Percentiles rank a stretch among this genome's conserved stretches.
Evolutionary conservation across 2,888 invertebrate species (phyloP).

Genomic region (Lordiphosa fenestrarum): DNA sequence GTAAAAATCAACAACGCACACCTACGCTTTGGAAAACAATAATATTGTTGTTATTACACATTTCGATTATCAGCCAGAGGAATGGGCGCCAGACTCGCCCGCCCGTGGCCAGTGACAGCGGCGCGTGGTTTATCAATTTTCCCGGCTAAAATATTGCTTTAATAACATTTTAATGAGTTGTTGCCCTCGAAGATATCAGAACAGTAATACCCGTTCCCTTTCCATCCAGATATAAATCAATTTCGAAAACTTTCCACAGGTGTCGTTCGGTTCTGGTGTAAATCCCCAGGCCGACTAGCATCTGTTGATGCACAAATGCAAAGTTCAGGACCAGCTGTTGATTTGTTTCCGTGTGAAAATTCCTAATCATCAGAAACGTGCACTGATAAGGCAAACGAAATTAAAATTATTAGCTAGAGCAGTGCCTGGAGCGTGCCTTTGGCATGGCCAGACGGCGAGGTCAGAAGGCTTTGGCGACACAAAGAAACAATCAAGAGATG

Average conservation of each 20-base stretch:
- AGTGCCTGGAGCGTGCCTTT: constrained; percentile 56
- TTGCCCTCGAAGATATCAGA: constrained; percentile 26
- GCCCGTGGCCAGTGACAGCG: constrained; percentile 8
- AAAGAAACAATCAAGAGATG: constrained; percentile 7
- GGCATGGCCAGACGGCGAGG: constrained; percentile 34
- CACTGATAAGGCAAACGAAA: constrained; percentile 44
- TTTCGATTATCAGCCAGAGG: constrained; percentile 51
- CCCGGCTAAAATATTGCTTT: constrained; percentile 39
- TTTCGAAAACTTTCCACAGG: constrained; percentile 63
- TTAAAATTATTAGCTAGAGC: constrained; percentile 37
- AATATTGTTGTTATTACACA: constrained; percentile 51
- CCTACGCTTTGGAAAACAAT: constrained; percentile 55
- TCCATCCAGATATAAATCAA: constrained; percentile 44
- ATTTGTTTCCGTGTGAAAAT: constrained; percentile 64
- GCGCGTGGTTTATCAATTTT: constrained; percentile 58
- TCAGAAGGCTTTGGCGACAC: constrained; percentile 9
- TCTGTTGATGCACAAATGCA: constrained; percentile 49
- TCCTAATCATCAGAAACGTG: constrained; percentile 40
- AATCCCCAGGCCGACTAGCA: constrained; percentile 24
- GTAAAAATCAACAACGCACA: constrained; percentile 51
- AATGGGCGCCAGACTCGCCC: constrained; percentile 24
- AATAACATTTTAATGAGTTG: constrained; percentile 51
- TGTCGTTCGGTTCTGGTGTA: constrained; percentile 16
- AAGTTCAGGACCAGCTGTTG: constrained; percentile 43
- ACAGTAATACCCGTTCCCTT: constrained; percentile 27